phyloP scores from a whole-genome alignment of 2,888 invertebrate species.

The Steinernema carpocapsae region DNA sequence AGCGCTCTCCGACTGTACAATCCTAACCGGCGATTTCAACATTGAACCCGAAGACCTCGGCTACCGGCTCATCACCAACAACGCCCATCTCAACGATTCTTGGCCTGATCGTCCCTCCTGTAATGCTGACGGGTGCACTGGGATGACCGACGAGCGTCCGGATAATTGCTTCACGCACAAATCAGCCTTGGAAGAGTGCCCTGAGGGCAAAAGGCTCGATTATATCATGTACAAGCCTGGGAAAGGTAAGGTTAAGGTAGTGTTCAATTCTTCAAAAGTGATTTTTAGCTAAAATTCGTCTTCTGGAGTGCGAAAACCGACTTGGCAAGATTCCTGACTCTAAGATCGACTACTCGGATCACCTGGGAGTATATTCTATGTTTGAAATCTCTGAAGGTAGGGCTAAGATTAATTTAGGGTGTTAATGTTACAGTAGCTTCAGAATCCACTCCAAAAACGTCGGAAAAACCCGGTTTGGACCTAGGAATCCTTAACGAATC shows the following conservation, averaged over 20 bases:
- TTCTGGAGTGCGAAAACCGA: slow-evolving; percentile 43
- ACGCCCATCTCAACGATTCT: slow-evolving; percentile 63
- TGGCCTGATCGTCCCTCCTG: slow-evolving; percentile 53
- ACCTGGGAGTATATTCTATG: slow-evolving; percentile 60
- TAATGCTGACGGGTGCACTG: background rate
- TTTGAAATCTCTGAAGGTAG: slow-evolving; percentile 48
- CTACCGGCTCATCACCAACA: slow-evolving; percentile 54
- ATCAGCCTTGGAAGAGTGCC: slow-evolving; percentile 70
- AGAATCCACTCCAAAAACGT: background rate
- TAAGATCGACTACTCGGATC: slow-evolving; percentile 65
- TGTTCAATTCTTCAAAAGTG: background rate
- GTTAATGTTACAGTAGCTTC: slow-evolving; percentile 40
- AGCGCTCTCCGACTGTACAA: slow-evolving; percentile 76
- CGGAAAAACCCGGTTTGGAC: slow-evolving; percentile 36
- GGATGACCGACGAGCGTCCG: slow-evolving; percentile 73
- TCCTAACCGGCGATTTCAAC: slow-evolving; percentile 93
- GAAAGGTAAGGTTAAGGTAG: slow-evolving; percentile 36
- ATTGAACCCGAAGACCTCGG: slow-evolving; percentile 81
- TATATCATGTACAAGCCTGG: slow-evolving; percentile 78
- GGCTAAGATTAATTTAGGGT: background rate
- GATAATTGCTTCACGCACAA: slow-evolving; percentile 82
- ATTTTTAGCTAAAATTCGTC: slow-evolving; percentile 23
- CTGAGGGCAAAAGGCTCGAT: slow-evolving; percentile 87
- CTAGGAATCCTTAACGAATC: slow-evolving; percentile 48
- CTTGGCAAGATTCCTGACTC: slow-evolving; percentile 42